These are phyloP conservation scores for Celastrina argiolus DNA, from an alignment of 2,888 invertebrate species.

Conservation along the genomic window DNA sequence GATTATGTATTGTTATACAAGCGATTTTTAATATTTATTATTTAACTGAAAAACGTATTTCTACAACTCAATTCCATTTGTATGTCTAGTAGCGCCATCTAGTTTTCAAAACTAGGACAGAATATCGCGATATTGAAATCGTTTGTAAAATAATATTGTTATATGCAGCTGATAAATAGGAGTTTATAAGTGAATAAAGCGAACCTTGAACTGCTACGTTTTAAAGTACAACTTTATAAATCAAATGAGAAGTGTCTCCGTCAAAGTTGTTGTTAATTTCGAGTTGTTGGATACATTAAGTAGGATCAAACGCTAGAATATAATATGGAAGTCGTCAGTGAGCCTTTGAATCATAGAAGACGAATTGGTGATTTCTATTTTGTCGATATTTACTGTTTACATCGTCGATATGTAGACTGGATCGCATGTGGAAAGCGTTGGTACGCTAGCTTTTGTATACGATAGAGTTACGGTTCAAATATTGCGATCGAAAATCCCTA, in stretches of 20 bases:
- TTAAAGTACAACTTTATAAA: background rate
- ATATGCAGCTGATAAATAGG: background rate
- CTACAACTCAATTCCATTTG: background rate
- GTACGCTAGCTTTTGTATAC: conserved; percentile 38
- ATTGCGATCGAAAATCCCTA: conserved; percentile 15
- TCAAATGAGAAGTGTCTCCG: background rate
- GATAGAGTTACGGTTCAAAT: conserved; percentile 31
- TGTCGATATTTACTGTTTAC: conserved; percentile 6
- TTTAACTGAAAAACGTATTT: too few relatives aligned
- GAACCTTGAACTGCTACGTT: background rate
- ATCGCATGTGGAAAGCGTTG: conserved; percentile 22
- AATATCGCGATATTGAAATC: background rate
- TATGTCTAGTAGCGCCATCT: background rate
- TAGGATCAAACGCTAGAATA: background rate
- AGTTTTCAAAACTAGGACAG: background rate
- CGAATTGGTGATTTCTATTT: background rate
- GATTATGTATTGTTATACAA: background rate
- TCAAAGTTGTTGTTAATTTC: background rate
- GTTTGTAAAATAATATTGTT: background rate
- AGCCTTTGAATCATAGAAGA: background rate
- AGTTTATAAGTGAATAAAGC: too few relatives aligned
- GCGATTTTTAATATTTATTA: background rate
- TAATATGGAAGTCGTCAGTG: background rate
- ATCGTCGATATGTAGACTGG: conserved; percentile 2
- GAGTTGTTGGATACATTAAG: background rate